Base-by-base conservation (phyloP, 2,113 vertebrate species). In the Cyanocitta stelleri region DNA sequence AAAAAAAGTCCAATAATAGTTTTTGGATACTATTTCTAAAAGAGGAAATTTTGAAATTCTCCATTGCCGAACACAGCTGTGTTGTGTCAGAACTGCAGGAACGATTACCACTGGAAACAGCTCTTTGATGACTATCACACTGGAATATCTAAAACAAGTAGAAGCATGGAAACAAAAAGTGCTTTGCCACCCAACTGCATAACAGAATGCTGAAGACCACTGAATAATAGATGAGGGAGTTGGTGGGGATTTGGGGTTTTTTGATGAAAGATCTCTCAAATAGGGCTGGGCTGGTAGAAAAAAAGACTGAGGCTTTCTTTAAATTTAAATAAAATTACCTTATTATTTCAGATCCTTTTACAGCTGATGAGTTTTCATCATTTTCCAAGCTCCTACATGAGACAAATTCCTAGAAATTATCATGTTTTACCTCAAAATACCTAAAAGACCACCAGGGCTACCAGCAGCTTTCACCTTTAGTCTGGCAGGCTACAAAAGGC, bases 111-210 rank as follows among this genome's bases (percentile, higher is more conserved):
- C 85, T 88, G 88, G 79, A 86, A 96, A 56, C 35, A 86, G 66
- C 67, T 75, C 96, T 97, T 97, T 96, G 95, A 96, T 96, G 90
- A 91, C 85, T 96, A 95, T 97, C 96, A 22, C 76, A 64, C 55
- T 41, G 27, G 76, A 93, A 90, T 92, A 96, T 87, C 95, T 96
- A 71, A 77, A 95, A 96, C 92, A 96, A 95, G 95, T 96, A 96
- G 71, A 77, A 96, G 94, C 95, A 96, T 52, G 85, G 96, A 94
- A 96, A 94, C 55, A 67, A 94, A 51, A 79, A 68, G 41, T 22
- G 29, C 64, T 92, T 95, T 95, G 92, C 93, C 93, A 95, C 93
- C 85, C 93, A 96, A 80, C 95, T 93, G 88, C 92, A 94, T 92
- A 94, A 90, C 69, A 90, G 79, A 96, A 87, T 46, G 73, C 48